These are phyloP conservation scores for Mercenaria mercenaria DNA, from an alignment of 1,140 invertebrate genomes.

Conservation along the genomic window DNA sequence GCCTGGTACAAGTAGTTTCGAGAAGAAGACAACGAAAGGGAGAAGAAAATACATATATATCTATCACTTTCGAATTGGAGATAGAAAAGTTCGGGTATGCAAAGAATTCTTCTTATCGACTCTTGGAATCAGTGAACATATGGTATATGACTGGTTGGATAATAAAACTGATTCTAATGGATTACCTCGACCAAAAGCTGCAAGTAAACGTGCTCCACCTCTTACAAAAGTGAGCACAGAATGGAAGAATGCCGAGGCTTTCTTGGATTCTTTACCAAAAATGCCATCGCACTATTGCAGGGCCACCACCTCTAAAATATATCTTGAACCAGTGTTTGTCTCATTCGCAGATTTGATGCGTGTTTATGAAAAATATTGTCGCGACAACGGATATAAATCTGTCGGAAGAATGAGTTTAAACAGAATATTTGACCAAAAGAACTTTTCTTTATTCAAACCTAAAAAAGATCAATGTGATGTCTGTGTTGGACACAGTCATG, in stretches of 20 bases:
- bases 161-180: background rate
- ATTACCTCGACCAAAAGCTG: background rate
- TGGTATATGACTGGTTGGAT: slow-evolving; percentile 5
- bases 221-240: background rate
- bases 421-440: slow-evolving; percentile 3
- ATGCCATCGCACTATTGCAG: slow-evolving; percentile 48
- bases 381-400: background rate
- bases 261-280: background rate
- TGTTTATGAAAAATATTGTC: background rate
- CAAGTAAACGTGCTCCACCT: background rate
- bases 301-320: background rate
- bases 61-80: background rate
- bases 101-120: slow-evolving; percentile 5
- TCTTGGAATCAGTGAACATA: background rate
- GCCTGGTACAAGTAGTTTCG: background rate
- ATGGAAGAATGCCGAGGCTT: background rate
- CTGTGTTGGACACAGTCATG: background rate
- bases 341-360: slow-evolving; percentile 24
- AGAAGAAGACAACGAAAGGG: background rate
- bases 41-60: slow-evolving; percentile 49
- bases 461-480: slow-evolving; percentile 48
- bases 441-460: slow-evolving; percentile 2
- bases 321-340: slow-evolving; percentile 20
- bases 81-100: slow-evolving; percentile 5
- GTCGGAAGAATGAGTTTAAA: background rate